phyloP scores from a whole-genome alignment of 2,797 vertebrate species.

The Megaceryle alcyon region DNA sequence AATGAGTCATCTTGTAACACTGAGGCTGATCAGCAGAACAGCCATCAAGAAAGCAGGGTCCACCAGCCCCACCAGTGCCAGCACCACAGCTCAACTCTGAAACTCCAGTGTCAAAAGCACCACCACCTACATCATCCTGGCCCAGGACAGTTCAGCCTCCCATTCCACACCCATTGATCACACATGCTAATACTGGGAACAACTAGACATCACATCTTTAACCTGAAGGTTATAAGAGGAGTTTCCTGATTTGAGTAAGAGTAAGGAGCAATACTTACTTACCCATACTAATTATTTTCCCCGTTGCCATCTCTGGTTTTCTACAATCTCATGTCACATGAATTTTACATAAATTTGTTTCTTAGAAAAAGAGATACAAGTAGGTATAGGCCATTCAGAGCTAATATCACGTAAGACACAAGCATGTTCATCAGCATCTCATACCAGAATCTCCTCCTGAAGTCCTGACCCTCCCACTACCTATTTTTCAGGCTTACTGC shows the following conservation, averaged over 20 bases:
- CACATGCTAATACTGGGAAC: not conserved
- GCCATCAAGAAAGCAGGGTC: not conserved
- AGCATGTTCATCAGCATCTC: not conserved
- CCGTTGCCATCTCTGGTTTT: not conserved
- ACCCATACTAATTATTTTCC: not conserved
- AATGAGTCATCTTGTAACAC: not conserved
- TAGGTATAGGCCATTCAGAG: not conserved
- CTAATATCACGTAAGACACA: not conserved
- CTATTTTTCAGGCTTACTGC: not conserved
- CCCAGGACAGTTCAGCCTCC: not conserved
- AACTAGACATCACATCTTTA: not conserved
- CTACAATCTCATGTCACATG: not conserved
- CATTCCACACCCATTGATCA: not conserved
- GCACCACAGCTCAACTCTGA: not conserved
- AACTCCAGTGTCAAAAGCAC: not conserved
- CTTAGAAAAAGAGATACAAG: not conserved
- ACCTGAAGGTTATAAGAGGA: not conserved
- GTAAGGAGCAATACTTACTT: not conserved
- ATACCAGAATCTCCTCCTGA: not conserved
- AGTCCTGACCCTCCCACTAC: not conserved
- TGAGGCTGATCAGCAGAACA: not conserved
- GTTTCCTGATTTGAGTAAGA: not conserved
- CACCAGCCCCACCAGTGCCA: not conserved
- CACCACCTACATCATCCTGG: accelerated
- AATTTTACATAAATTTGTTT: not conserved